Evolutionary conservation across 2,888 invertebrate species (phyloP), one percentile per base, ranked within the genome.

Genomic region (Endomychus coccineus): DNA sequence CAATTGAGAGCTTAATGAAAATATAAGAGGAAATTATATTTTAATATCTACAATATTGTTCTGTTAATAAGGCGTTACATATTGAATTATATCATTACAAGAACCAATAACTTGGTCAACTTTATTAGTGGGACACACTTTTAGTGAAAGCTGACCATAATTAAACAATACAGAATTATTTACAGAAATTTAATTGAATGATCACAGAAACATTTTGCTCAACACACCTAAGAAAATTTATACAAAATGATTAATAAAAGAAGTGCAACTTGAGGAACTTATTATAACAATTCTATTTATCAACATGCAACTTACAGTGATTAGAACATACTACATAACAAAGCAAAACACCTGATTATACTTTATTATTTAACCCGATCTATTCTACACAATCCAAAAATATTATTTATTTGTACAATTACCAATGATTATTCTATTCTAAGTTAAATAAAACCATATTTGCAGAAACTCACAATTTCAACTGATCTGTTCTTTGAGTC

Each of bases 381-480:
- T 62, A 64, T 42, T 52, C 62, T 62, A 65, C 51, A 59, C 58
- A 61, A 62, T 65, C 63, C 63, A 64, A 65, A 65, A 65, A 65
- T 65, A 64, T 63, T 61, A 48, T 54, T 48, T 46, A 51, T 57
- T 57, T 58, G 56, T 58, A 61, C 58, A 58, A 58, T 55, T 59
- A 62, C 57, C 58, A 56, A n/a, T n/a, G 32, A 30, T 37, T 12
- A 29, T 21, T 38, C 25, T 16, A 31, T 32, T 40, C 21, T 29
- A 23, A 16, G 27, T 19, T 37, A 37, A 31, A 31, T 42, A 42
- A 42, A 42, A 48, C 39, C 33, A 39, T 37, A n/a, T 31, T n/a
- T n/a, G n/a, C n/a, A n/a, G n/a, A 21, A 7, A 21, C n/a, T 21
- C n/a, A 21, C 21, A 21, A n/a, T 21, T 21, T 21, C 6, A 21